Evolutionary conservation across 2,113 vertebrate species (phyloP), one percentile per base, ranked within the genome.

Genomic region (Lucifuga dentata): DNA sequence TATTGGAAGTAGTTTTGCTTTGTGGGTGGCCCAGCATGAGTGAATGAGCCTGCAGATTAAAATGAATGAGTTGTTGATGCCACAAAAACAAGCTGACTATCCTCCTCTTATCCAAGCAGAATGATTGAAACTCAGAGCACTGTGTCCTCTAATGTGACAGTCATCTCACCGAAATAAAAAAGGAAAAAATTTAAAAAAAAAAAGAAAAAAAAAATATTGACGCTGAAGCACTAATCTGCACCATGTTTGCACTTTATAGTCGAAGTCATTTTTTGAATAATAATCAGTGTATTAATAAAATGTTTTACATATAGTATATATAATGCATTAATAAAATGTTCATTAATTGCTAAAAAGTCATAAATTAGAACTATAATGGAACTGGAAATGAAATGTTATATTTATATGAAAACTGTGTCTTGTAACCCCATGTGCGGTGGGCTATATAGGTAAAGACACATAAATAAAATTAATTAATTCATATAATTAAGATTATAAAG

Each of bases 11-110:
- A 17, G 17, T 80, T 68, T 23, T 38, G 46, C 79, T 71, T 1
- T 48, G 61, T 83, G 81, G 76, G 86, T 86, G 86, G 86, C 61
- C 81, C n/a, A 16, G 49, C 50, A 44, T 60, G 71, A 64, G 57
- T 49, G 29, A 78, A 67, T 45, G 50, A 56, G 64, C 21, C 2
- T 43, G 11, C 0, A 36, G 32, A 64, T 84, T 53, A 66, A 68
- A 72, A 74, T 56, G 21, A 86, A 77, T 48, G 61, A 77, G 68
- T 19, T 56, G 16, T 57, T 46, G 68, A 78, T 68, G 56, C 44
- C 55, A 66, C 68, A 80, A 77, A 74, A 50, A 51, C 61, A 39
- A 59, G 53, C 36, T 70, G 80, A 81, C 68, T 73, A 46, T 55
- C 36, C 24, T 59, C 60, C 41, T 76, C 12, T 51, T 32, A 17